Evolutionary conservation across 1,140 invertebrate genomes (phyloP), one percentile per base, ranked within the genome.

Genomic region (Aphidius ervi): DNA sequence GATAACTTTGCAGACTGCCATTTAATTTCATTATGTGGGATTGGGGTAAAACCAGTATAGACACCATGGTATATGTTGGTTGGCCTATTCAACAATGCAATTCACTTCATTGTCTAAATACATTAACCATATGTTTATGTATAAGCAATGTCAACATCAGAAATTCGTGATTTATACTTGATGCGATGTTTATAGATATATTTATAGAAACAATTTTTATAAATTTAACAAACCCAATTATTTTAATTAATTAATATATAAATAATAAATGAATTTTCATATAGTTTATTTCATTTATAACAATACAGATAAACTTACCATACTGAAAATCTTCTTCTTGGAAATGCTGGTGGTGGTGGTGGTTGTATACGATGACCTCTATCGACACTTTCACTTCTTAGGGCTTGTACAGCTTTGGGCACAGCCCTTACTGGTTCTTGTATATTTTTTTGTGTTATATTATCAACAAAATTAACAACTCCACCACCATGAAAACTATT

Each of bases 401-500:
- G 65, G 40, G 74, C 75, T 56, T 79, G 77, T 3, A 79, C 75
- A 2, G 71, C 76, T 56, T 70, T 75, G 8, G 76, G 77, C 31
- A 79, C 67, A 10, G 75, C 75, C 63, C 74, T 74, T 63, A 75
- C 69, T 40, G 74, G 75, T 57, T 76, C 74, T 56, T 75, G 74
- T 39, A 63, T 56, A 39, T 10, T 46, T 31, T 39, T 57, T 10
- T 23, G 46, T 37, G 42, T 63, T 56, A 68, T 46, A 55, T 67
- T 67, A 63, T 70, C 65, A 67, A 69, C 66, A 65, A 70, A 65
- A 67, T 68, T 64, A 61, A 68, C 62, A 61, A 64, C 54, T 4
- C 70, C 68, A 41, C 74, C 70, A 9, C 73, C 76, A 59, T 83
- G 82, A 63, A 84, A 83, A 61, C 82, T 83, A 71, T 84, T 83